Evolutionary conservation across 2,888 invertebrate genomes (phyloP), one percentile per base, ranked within the genome.

Genomic region (Digitonthophagus gazella): DNA sequence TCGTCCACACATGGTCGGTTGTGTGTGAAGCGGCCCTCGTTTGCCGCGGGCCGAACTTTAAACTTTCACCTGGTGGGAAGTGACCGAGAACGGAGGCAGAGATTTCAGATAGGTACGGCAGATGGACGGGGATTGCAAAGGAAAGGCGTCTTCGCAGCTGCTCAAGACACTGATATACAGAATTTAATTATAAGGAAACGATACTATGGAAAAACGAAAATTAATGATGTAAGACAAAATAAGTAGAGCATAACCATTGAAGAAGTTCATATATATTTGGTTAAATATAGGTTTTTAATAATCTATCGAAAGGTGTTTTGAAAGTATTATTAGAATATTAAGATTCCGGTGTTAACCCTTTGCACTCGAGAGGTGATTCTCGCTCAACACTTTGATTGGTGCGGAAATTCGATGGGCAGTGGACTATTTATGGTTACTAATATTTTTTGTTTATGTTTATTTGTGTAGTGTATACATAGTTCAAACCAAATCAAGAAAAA

Each of bases 11-110:
- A 78, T 80, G 80, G 76, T 74, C 75, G 76, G 75, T 75, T 75
- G 75, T 78, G 78, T 80, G 80, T 80, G 80, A 80, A 80, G 80
- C 78, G 77, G 76, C 77, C 76, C 78, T 77, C 76, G 77, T 76
- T 73, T 74, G 72, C 72, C 67, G 64, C 67, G n/a, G 67, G 72
- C 72, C 67, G 64, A 63, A 20, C 64, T 67, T 64, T 67, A 67
- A 68, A 63, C 67, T 66, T 69, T 69, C 72, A 70, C 69, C 61
- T 19, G 19, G 61, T 5, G 18, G 61, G 61, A n/a, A 18, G 61
- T 61, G 6, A 61, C 11, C 18, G 61, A 19, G 58, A 18, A 58
- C 18, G 58, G 16, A 15, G 18, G 19, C 28, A 44, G 28, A 44
- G 28, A 44, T 44, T 44, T 44, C 28, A 44, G 28, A 44, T 44